A percentile compares a stretch with the other conserved stretches of the same genome.
Evolutionary conservation across 2,797 vertebrate species (phyloP).

Genomic region (Myotis myotis): DNA sequence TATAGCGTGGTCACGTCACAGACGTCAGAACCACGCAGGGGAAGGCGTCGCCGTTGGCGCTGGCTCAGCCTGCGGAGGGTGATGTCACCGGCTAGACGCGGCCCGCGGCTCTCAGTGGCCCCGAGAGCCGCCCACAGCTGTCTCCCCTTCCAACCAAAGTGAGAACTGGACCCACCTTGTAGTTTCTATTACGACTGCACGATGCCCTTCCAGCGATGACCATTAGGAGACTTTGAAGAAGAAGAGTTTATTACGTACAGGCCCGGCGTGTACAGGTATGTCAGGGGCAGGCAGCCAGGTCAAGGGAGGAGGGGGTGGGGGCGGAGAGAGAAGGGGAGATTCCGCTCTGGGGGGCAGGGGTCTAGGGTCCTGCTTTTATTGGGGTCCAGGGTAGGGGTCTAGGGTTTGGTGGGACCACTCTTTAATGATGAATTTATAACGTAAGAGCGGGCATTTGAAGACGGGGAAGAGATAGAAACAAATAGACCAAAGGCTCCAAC

Average conservation of each 20-base stretch:
- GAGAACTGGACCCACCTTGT: background rate
- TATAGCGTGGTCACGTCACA: background rate
- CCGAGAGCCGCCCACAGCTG: background rate
- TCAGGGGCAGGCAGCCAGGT: too few relatives aligned
- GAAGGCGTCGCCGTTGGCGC: background rate
- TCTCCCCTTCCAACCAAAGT: background rate
- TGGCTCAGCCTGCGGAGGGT: too few relatives aligned
- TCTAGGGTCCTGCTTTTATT: background rate
- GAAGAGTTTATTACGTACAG: background rate
- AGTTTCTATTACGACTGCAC: background rate
- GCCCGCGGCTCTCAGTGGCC: too few relatives aligned
- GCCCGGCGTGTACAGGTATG: background rate
- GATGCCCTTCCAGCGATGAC: background rate
- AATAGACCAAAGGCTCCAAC: background rate
- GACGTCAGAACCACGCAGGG: background rate
- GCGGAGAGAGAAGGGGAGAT: background rate
- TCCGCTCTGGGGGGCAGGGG: too few relatives aligned
- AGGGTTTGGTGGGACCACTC: background rate
- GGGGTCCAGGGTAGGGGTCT: background rate
- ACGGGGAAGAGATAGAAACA: background rate
- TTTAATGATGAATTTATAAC: background rate
- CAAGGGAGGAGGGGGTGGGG: fast-evolving
- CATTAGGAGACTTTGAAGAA: background rate
- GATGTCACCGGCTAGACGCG: background rate
- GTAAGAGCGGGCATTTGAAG: background rate